Conservation (phyloP, 2,113 vertebrate genomes). For the Megaleporinus macrocephalus region DNA sequence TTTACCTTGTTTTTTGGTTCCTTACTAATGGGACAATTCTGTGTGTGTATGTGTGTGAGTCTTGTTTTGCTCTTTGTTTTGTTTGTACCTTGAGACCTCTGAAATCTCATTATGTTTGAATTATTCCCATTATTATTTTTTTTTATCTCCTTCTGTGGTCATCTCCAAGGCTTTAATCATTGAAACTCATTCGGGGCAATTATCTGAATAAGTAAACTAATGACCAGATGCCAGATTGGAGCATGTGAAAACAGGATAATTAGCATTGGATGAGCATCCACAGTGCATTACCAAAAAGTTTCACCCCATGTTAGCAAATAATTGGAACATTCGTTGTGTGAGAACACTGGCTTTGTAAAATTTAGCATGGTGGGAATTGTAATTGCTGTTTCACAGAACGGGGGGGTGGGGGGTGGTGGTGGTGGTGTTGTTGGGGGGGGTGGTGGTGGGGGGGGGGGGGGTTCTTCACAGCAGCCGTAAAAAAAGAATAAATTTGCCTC, state of each 20-base stretch:
- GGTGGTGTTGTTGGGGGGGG: no score
- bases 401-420: no score
- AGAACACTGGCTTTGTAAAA: conserved; percentile 38
- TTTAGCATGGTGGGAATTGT: conserved; percentile 4
- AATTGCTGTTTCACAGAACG: conserved; percentile 7
- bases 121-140: not conserved
- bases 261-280: conserved; percentile 59
- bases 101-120: conserved; percentile 9
- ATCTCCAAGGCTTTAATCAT: conserved; percentile 58
- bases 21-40: not conserved
- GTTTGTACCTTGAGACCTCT: conserved; percentile 10
- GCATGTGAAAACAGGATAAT: conserved; percentile 61
- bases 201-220: conserved; percentile 65
- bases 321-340: conserved; percentile 60
- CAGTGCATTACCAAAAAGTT: conserved; percentile 38
- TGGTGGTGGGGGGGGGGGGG: no score
- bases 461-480: not conserved
- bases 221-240: conserved; percentile 48
- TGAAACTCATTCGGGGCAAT: conserved; percentile 59
- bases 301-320: conserved; percentile 53
- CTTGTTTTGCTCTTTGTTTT: conserved; percentile 31
- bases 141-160: conserved; percentile 53
- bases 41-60: not conserved
- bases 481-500: not conserved
- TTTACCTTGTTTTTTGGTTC: not conserved